Conservation (phyloP, 2,888 invertebrate genomes). For the Morpho helenor region DNA sequence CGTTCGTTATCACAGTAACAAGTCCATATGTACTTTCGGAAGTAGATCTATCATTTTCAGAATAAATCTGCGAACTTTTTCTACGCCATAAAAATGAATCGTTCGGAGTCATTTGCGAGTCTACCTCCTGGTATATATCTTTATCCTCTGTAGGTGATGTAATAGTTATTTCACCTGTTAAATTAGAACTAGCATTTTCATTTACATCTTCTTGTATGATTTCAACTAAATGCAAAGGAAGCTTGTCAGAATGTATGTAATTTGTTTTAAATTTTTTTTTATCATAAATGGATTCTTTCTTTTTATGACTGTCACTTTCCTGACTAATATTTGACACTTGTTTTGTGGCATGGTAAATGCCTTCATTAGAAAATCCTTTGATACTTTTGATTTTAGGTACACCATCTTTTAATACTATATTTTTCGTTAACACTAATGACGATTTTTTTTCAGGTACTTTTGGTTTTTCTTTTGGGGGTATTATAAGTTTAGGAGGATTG, state of each 20-base stretch:
- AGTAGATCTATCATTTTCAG: conserved; percentile 54
- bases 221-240: conserved; percentile 65
- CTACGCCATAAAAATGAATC: conserved; percentile 83
- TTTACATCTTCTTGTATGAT: conserved; percentile 68
- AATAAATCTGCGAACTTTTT: conserved; percentile 66
- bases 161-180: conserved; percentile 22
- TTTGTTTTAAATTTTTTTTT: conserved; percentile 68
- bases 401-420: conserved; percentile 73
- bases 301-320: conserved; percentile 36
- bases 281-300: conserved; percentile 63
- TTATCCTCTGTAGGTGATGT: conserved; percentile 21
- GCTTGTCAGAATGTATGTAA: conserved; percentile 67
- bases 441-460: conserved; percentile 81
- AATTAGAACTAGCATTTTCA: conserved; percentile 36
- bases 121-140: conserved; percentile 46
- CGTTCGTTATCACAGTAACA: conserved; percentile 49
- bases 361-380: conserved; percentile 45
- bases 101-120: conserved; percentile 76
- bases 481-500: conserved; percentile 44
- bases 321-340: conserved; percentile 29
- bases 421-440: conserved; percentile 72
- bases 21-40: conserved; percentile 59
- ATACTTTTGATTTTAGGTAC: conserved; percentile 73
- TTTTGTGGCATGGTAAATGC: conserved; percentile 31
- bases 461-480: conserved; percentile 69